Evolutionary conservation across 2,797 vertebrate genomes (phyloP).

Genomic region (Mionectes olivaceus): DNA sequence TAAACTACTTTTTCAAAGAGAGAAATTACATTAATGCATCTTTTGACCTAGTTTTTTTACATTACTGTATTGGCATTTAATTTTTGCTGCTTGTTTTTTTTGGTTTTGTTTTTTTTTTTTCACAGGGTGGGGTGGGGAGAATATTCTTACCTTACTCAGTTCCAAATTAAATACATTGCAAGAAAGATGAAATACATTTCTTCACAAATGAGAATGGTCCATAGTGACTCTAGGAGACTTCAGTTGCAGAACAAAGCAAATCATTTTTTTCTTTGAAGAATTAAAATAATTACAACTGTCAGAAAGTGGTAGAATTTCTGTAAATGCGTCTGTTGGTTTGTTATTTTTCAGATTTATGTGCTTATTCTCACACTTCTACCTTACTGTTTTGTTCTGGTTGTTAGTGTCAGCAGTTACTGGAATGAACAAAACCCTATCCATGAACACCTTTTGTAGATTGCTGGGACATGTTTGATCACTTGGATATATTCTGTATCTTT

Average conservation of each 20-base stretch:
- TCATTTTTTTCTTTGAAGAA: neutral
- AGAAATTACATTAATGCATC: neutral
- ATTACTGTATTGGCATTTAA: neutral
- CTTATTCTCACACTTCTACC: neutral
- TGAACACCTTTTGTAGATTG: neutral
- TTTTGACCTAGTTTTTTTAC: neutral
- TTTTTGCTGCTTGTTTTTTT: neutral
- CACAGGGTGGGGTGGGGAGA: rapidly evolving
- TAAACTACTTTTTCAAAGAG: neutral
- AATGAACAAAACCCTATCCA: neutral
- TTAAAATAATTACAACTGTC: neutral
- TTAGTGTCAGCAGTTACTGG: neutral
- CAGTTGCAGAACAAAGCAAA: neutral
- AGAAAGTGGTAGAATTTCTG: neutral
- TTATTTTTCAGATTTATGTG: neutral
- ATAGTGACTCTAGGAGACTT: neutral
- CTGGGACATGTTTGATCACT: neutral
- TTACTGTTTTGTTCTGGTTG: neutral
- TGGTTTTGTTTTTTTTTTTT: neutral
- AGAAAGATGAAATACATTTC: neutral
- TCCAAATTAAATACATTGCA: neutral
- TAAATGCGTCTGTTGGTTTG: neutral
- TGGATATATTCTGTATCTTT: neutral
- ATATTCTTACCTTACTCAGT: neutral
- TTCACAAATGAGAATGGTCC: neutral